Evolutionary conservation across 1,140 invertebrate species (phyloP).

Genomic region (Hycleus phaleratus): DNA sequence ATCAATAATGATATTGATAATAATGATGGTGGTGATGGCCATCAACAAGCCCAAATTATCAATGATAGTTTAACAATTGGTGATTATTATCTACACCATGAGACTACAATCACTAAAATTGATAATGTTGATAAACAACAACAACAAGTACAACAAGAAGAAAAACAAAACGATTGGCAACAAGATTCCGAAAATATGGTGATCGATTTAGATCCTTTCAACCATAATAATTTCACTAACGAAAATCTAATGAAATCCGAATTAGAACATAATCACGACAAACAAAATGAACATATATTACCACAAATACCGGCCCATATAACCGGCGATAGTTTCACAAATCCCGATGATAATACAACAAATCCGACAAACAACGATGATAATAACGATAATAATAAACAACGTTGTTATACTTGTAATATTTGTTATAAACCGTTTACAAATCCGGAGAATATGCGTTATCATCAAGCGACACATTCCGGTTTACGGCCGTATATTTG

Average conservation of each 20-base stretch:
- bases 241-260: constrained; percentile 16
- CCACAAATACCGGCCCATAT: constrained; percentile 47
- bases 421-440: constrained; percentile 48
- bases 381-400: background rate
- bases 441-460: constrained; percentile 33
- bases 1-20: constrained; percentile 23
- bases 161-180: constrained; percentile 18
- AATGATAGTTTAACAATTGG: background rate
- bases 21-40: constrained; percentile 4
- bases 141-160: constrained; percentile 12
- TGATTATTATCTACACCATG: background rate
- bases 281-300: constrained; percentile 33
- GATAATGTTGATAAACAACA: background rate
- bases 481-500: constrained; percentile 43
- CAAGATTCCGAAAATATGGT: constrained; percentile 45
- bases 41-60: background rate
- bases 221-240: constrained; percentile 28
- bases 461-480: constrained; percentile 30
- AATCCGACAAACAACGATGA: background rate
- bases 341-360: constrained; percentile 3
- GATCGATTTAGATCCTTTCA: constrained; percentile 50
- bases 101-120: background rate
- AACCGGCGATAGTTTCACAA: constrained; percentile 42
- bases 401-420: constrained; percentile 39
- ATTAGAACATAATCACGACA: constrained; percentile 4